These are phyloP conservation scores for Megatriorchis doriae DNA, from an alignment of 2,113 vertebrate genomes.

Conservation along the genomic window DNA sequence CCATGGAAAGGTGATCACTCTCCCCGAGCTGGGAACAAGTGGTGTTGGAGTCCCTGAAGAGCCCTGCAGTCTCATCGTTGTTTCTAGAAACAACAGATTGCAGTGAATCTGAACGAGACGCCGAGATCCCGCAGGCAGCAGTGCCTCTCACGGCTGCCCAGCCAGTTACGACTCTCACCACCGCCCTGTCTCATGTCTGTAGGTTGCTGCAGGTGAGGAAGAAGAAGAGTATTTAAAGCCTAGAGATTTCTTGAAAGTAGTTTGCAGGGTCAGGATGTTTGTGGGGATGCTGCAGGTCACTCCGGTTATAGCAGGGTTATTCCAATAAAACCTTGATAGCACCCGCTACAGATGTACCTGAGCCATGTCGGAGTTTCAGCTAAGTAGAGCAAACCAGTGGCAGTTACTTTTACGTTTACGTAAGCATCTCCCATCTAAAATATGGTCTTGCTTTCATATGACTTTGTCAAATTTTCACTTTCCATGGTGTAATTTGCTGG, in stretches of 20 bases:
- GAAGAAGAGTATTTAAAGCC: not conserved
- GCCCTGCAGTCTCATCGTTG: not conserved
- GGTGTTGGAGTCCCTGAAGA: not conserved
- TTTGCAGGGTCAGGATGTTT: not conserved
- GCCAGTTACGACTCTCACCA: not conserved
- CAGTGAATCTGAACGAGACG: not conserved
- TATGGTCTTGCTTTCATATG: not conserved
- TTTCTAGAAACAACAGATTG: not conserved
- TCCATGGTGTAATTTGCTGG: not conserved
- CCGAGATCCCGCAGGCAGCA: accelerated
- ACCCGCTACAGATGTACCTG: not conserved
- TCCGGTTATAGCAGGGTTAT: not conserved
- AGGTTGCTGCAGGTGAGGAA: not conserved
- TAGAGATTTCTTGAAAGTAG: not conserved
- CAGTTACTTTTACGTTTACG: not conserved
- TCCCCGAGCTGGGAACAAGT: not conserved
- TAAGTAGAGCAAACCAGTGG: not conserved
- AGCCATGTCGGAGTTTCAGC: not conserved
- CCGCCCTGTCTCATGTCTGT: accelerated
- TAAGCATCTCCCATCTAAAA: not conserved
- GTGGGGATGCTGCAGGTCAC: not conserved
- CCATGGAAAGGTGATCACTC: not conserved
- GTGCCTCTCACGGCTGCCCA: not conserved
- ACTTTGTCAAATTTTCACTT: not conserved
- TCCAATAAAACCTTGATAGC: not conserved